Conservation (phyloP, 2,113 vertebrate genomes). For the Heterotis niloticus region DNA sequence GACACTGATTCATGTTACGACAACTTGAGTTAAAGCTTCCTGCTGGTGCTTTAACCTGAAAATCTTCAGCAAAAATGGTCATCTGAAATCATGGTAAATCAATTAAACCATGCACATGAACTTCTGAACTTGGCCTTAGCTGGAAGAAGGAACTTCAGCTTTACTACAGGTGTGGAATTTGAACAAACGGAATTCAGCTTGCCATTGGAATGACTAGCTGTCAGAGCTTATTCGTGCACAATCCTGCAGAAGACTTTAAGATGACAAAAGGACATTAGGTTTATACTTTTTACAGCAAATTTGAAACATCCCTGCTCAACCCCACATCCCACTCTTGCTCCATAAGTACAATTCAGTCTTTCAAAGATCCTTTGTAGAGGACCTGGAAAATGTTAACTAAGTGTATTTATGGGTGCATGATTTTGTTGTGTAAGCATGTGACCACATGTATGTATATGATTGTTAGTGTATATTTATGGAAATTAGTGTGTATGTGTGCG, state of each 20-base stretch:
- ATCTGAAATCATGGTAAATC: neutral
- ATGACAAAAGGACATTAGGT: too few relatives aligned
- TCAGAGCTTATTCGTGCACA: too few relatives aligned
- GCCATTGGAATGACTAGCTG: neutral
- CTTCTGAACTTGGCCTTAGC: neutral
- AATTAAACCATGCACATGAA: neutral
- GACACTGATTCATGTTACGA: neutral
- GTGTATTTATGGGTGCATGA: neutral
- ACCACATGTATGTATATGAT: neutral
- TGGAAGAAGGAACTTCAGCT: neutral
- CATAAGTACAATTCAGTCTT: neutral
- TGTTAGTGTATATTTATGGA: neutral
- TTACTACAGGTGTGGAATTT: neutral
- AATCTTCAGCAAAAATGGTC: neutral
- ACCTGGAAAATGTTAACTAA: neutral
- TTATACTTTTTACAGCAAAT: too few relatives aligned
- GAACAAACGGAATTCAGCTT: neutral
- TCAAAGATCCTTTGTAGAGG: neutral
- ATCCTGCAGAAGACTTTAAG: too few relatives aligned
- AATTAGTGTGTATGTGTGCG: conserved; percentile 20
- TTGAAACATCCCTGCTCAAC: too few relatives aligned
- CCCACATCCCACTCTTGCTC: neutral
- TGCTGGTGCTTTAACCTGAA: neutral
- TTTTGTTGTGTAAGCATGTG: neutral
- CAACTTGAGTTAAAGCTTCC: neutral